Evolutionary conservation across 1,140 invertebrate genomes (phyloP).

Genomic region (Drosophila ananassae): DNA sequence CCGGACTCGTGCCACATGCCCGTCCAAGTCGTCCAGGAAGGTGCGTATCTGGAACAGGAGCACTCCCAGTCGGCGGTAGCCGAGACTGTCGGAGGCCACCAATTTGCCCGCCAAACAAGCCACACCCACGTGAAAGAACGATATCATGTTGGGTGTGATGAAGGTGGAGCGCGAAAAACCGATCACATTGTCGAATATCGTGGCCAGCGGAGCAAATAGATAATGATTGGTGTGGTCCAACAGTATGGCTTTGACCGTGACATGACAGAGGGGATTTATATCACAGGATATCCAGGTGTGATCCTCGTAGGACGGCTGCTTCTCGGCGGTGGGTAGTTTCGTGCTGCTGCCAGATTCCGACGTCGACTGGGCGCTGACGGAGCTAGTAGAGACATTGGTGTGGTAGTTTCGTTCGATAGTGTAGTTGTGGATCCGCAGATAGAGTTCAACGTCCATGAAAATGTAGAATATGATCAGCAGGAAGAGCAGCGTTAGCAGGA

Average conservation of each 20-base stretch:
- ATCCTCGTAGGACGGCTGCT: conserved; percentile 84
- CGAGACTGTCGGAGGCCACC: conserved; percentile 88
- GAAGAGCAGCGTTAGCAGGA: conserved; percentile 85
- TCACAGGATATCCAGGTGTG: conserved; percentile 87
- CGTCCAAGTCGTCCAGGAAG: conserved; percentile 92
- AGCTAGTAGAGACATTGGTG: conserved; percentile 52
- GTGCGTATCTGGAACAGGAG: conserved; percentile 90
- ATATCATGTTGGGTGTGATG: conserved; percentile 92
- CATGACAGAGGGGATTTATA: conserved; percentile 89
- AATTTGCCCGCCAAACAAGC: conserved; percentile 89
- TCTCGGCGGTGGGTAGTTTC: conserved; percentile 56
- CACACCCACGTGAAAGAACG: conserved; percentile 89
- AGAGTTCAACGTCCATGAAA: conserved; percentile 87
- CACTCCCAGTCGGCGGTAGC: conserved; percentile 88
- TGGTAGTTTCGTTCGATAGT: conserved; percentile 84
- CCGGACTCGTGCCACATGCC: conserved; percentile 89
- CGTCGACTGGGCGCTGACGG: conserved; percentile 14
- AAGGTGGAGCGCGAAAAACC: conserved; percentile 87
- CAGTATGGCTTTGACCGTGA: conserved; percentile 90
- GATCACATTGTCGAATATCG: conserved; percentile 87
- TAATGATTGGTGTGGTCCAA: conserved; percentile 91
- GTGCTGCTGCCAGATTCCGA: conserved; percentile 35
- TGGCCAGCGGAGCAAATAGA: conserved; percentile 89
- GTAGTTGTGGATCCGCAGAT: conserved; percentile 87
- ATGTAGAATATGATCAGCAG: conserved; percentile 86